These are phyloP conservation scores for Pelochelys cantorii DNA, from an alignment of 2,797 vertebrate genomes.

Conservation along the genomic window DNA sequence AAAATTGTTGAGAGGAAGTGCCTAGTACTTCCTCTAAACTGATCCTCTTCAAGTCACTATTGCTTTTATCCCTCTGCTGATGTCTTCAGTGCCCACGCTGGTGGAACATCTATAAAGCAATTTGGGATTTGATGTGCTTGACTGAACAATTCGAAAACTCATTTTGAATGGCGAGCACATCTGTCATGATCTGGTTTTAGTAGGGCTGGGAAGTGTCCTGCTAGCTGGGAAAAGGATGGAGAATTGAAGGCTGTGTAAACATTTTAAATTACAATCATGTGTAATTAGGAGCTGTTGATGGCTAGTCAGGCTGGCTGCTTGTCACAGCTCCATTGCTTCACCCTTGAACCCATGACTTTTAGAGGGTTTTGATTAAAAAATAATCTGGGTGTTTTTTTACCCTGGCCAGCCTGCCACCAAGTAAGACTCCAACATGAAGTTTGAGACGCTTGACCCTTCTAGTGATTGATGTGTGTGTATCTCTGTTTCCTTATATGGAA, in stretches of 20 bases:
- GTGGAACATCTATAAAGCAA: slow-evolving; percentile 65
- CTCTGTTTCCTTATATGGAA: background rate
- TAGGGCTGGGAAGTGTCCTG: background rate
- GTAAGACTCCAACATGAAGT: background rate
- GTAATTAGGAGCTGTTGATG: background rate
- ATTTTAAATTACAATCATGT: background rate
- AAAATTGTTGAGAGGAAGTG: background rate
- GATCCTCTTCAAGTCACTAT: slow-evolving; percentile 31
- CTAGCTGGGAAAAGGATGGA: rapidly evolving
- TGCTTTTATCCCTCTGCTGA: slow-evolving; percentile 54
- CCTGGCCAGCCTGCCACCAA: background rate
- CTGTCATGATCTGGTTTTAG: background rate
- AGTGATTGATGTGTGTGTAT: background rate
- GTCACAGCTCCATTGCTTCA: background rate
- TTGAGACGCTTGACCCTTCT: background rate
- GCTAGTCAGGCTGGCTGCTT: background rate
- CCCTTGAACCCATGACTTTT: background rate
- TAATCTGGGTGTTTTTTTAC: background rate
- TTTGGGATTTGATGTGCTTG: slow-evolving; percentile 74
- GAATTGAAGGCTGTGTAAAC: rapidly evolving
- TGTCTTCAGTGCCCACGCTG: slow-evolving; percentile 46
- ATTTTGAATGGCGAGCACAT: slow-evolving; percentile 46
- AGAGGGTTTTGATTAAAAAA: background rate
- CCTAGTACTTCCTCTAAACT: slow-evolving; percentile 27
- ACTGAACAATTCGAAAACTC: slow-evolving; percentile 57